Conservation (phyloP, 92 coral and sea anemone genomes). For the Epizoanthus ramosus region DNA sequence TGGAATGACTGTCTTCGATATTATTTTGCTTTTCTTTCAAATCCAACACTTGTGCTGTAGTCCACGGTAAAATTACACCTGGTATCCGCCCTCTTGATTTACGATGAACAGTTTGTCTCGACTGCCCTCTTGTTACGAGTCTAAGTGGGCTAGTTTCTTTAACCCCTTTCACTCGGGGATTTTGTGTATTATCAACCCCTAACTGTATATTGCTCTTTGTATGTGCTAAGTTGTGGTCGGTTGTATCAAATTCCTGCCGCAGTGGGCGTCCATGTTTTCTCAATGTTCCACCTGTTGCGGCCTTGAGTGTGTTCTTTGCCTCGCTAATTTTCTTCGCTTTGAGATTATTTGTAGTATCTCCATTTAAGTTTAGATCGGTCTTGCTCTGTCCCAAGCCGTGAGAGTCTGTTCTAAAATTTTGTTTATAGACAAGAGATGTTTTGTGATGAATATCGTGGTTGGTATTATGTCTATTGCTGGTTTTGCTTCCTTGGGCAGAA, state of each 20-base stretch:
- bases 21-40: conserved; percentile 10
- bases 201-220: neutral
- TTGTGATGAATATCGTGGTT: neutral
- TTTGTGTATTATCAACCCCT: neutral
- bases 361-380: neutral
- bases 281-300: conserved; percentile 15
- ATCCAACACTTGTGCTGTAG: neutral
- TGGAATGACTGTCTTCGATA: neutral
- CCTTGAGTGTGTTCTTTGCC: neutral
- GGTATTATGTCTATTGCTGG: neutral
- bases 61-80: neutral
- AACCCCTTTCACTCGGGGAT: neutral
- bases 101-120: neutral
- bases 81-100: neutral
- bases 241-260: too few relatives aligned
- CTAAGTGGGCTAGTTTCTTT: neutral
- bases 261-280: neutral
- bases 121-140: neutral
- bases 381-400: neutral
- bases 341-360: neutral
- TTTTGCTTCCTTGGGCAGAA: neutral
- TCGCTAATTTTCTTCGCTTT: neutral
- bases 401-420: neutral
- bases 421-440: neutral
- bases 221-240: neutral